Percentiles rank a stretch among this genome's conserved stretches.
phyloP scores from a whole-genome alignment of 1,140 invertebrate genomes.

The Maniola jurtina region DNA sequence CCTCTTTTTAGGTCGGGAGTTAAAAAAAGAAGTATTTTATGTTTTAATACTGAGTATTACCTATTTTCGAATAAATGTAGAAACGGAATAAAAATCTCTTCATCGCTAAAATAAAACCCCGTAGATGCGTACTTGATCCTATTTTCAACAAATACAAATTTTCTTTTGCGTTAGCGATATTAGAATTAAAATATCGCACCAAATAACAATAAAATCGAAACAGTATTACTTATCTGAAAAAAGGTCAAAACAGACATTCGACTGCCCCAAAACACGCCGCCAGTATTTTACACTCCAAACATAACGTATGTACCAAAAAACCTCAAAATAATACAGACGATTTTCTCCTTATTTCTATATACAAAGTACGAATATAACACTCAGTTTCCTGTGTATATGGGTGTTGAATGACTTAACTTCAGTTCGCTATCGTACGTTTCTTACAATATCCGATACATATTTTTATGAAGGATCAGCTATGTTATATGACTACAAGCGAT shows the following conservation, averaged over 20 bases:
- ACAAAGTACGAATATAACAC: slow-evolving; percentile 26
- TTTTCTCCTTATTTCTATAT: slow-evolving; percentile 36
- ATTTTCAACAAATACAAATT: background rate
- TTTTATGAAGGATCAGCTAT: slow-evolving; percentile 68
- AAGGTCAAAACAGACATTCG: slow-evolving; percentile 14
- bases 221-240: slow-evolving; percentile 5
- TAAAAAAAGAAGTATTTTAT: too few relatives aligned
- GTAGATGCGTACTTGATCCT: too few relatives aligned
- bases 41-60: too few relatives aligned
- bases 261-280: background rate
- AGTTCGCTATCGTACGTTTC: slow-evolving; percentile 48
- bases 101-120: too few relatives aligned
- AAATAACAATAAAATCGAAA: slow-evolving; percentile 6
- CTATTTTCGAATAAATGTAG: too few relatives aligned
- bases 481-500: slow-evolving; percentile 56
- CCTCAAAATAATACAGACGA: slow-evolving; percentile 40
- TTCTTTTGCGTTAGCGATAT: background rate
- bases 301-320: slow-evolving; percentile 10
- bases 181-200: background rate
- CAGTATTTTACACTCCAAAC: slow-evolving; percentile 34
- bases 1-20: too few relatives aligned
- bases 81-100: too few relatives aligned
- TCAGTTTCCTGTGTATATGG: slow-evolving; percentile 34
- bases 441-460: slow-evolving; percentile 64
- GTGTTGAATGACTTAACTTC: slow-evolving; percentile 38